Conservation (phyloP, 2,888 invertebrate species). For the Autographa gamma region DNA sequence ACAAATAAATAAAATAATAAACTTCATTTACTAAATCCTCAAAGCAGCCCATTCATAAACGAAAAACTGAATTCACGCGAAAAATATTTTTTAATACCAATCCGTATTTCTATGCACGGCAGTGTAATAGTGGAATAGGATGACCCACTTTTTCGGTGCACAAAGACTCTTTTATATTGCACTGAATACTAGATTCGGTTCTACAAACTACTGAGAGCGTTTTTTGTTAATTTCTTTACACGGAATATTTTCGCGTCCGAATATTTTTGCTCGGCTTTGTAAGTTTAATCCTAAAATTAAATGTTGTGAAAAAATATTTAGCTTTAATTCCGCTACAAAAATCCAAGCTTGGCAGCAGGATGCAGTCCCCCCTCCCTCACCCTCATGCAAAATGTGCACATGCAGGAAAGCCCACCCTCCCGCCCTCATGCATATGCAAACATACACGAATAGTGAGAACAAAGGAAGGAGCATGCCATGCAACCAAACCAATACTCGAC, state of each 20-base stretch:
- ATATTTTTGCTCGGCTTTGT: constrained; percentile 54
- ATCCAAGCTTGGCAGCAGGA: too few species aligned
- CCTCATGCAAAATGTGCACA: too few species aligned
- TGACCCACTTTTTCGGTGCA: constrained; percentile 80
- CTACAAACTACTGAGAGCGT: constrained; percentile 58
- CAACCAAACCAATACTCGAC: too few species aligned
- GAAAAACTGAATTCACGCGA: constrained; percentile 36
- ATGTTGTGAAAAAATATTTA: too few species aligned
- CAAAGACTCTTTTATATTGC: constrained; percentile 78
- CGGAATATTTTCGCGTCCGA: constrained; percentile 43
- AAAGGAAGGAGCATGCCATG: too few species aligned
- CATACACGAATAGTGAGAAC: too few species aligned
- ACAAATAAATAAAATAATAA: neutral
- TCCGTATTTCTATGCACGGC: constrained; percentile 58
- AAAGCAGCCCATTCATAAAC: constrained; percentile 13
- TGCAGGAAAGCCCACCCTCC: too few species aligned
- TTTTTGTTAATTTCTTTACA: constrained; percentile 66
- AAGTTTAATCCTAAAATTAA: constrained; percentile 46
- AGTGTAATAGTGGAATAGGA: constrained; percentile 68
- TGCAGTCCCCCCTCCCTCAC: too few species aligned
- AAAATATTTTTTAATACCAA: constrained; percentile 34
- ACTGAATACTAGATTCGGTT: constrained; percentile 78
- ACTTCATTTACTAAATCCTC: neutral
- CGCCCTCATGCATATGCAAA: too few species aligned
- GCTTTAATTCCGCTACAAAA: too few species aligned